These are phyloP conservation scores for Papilio protenor DNA, from an alignment of 2,888 invertebrate species.

Conservation along the genomic window DNA sequence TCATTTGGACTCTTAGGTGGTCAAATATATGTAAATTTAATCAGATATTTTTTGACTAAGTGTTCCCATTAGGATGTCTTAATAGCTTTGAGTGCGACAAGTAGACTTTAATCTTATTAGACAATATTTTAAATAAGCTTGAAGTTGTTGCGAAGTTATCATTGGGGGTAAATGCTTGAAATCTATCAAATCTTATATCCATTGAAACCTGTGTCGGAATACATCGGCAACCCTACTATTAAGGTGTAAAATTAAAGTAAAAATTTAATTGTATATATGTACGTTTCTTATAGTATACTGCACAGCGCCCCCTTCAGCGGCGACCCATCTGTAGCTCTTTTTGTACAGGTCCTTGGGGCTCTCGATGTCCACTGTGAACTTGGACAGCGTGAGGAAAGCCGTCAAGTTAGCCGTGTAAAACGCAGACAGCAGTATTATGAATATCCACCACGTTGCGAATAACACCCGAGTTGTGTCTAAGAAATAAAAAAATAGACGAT, in stretches of 20 bases:
- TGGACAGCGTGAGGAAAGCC: conserved; percentile 93
- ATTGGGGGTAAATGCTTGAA: too few species aligned
- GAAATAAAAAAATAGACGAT: conserved; percentile 40
- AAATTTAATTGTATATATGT: background rate
- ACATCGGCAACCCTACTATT: too few species aligned
- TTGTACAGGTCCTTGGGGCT: conserved; percentile 86
- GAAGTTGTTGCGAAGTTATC: too few species aligned
- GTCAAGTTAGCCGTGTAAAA: conserved; percentile 96
- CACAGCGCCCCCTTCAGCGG: conserved; percentile 87
- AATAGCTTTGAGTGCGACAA: background rate
- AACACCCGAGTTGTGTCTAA: conserved; percentile 92
- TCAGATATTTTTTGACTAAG: too few species aligned
- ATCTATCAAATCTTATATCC: too few species aligned
- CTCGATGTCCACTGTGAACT: conserved; percentile 92
- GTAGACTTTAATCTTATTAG: background rate
- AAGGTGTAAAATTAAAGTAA: background rate
- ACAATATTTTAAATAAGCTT: too few species aligned
- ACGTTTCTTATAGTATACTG: conserved; percentile 86
- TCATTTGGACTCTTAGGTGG: background rate
- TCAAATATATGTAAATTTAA: background rate
- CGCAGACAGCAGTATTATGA: conserved; percentile 93
- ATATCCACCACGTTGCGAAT: conserved; percentile 97
- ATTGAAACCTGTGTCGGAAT: background rate
- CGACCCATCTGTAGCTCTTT: conserved; percentile 89
- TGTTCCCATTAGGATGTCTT: too few species aligned